Evolutionary conservation across 1,140 invertebrate species (phyloP), one percentile per base, ranked within the genome.

Genomic region (Ips typographus): DNA sequence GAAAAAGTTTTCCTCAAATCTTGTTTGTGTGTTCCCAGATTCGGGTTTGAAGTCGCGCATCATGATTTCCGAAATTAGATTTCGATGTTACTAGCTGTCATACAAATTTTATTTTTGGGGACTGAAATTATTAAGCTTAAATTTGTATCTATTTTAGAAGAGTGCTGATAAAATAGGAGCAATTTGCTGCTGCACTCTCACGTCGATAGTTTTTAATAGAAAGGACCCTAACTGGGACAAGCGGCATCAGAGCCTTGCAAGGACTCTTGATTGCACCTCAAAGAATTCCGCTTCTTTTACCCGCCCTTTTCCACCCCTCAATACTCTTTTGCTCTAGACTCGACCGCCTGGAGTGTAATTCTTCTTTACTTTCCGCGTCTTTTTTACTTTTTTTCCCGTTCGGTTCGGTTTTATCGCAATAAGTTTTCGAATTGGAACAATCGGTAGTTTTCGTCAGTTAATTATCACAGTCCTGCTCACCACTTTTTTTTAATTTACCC

Each of bases 261-360:
- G 66, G 49, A 55, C 59, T 22, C 66, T 68, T 68, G 66, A 68
- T 68, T 68, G 66, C 58, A 60, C 66, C 66, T 68, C 66, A 68
- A 68, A 68, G 66, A 68, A 56, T 63, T 63, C 61, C 61, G 61
- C 61, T 63, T 63, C 58, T 60, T 63, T 63, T 51, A 52, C 8
- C 49, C 57, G 42, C 61, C 61, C 47, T 36, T 63, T 63, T 63
- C 37, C 47, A 8, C 39, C 44, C 39, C 40, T 39, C 47, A 41
- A 37, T 8, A 36, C 47, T 22, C 61, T 8, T n/a, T 40, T n/a
- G 8, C 59, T 49, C 44, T 49, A 49, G 22, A 6, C 8, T 49
- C 22, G n/a, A 49, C 61, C 61, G 47, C 61, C 61, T 63, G 53
- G 49, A 63, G 61, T 49, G 61, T 63, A 63, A 63, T 63, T 63